Evolutionary conservation across 2,113 vertebrate species (phyloP), one percentile per base, ranked within the genome.

Genomic region (Plestiodon gilberti): DNA sequence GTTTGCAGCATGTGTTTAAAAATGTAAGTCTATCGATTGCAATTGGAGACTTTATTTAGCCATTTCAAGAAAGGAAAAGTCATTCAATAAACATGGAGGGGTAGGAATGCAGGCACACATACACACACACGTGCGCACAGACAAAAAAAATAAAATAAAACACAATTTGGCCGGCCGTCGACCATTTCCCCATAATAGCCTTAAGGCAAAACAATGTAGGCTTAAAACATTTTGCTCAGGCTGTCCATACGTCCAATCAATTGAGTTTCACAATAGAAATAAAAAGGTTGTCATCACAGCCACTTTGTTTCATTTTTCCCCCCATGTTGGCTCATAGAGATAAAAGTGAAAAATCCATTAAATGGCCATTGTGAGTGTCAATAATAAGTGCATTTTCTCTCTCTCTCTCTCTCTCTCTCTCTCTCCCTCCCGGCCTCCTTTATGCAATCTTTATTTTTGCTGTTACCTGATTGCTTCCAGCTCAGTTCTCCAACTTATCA

Each of bases 311-410:
- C 64, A 79, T 91, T 67, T 85, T 82, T 86, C 15, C 18, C 20
- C 28, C 23, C 17, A 22, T n/a, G 75, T 85, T 57, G 74, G 25
- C 33, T 40, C 33, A 35, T 11, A 69, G 75, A 90, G 71, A 40
- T 85, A 33, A 82, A 48, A 78, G 48, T 18, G 5, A 3, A 55
- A 64, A 65, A 74, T 86, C 38, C 33, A 87, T 70, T 62, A 87
- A 91, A 90, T 48, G 13, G 80, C 28, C 67, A 89, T 85, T 84
- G 87, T n/a, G 86, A 90, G 55, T 25, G 23, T 61, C 23, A 52
- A 61, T 78, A 78, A 77, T 33, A 48, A 77, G 15, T 25, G 62
- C 62, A 67, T n/a, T 82, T 78, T 43, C 76, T 78, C 55, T 71
- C 20, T 4, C 64, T 48, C 25, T 52, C 25, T 48, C 25, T 52